Percentiles rank a stretch among this genome's conserved stretches.
phyloP scores from a whole-genome alignment of 2,113 vertebrate genomes.

The Marcusenius ussheri region DNA sequence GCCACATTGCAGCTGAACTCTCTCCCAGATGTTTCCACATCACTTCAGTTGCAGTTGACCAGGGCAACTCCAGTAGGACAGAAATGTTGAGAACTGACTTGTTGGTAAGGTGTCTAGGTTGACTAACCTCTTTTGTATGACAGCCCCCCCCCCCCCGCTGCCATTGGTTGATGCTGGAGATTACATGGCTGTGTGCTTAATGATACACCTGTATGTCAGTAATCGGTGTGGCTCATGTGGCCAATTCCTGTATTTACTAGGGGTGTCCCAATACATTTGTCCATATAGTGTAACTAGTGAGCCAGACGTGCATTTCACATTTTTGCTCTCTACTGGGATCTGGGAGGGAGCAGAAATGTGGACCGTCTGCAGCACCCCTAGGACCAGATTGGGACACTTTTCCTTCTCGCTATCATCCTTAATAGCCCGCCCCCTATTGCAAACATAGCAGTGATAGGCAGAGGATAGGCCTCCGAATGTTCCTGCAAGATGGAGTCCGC shows the following conservation, averaged over 20 bases:
- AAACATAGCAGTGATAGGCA: not conserved
- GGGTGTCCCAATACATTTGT: not conserved
- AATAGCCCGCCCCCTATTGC: not conserved
- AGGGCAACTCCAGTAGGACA: not conserved
- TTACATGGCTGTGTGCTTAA: not conserved
- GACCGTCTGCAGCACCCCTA: not conserved
- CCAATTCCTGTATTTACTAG: not conserved
- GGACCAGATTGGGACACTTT: not conserved
- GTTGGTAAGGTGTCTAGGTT: not conserved
- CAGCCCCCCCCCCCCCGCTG: not conserved
- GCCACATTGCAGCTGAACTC: not conserved
- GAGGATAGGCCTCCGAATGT: not conserved
- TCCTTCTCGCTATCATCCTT: not conserved
- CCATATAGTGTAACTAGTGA: not conserved
- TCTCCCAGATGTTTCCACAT: not conserved
- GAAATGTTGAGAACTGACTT: not conserved
- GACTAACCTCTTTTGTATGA: not conserved
- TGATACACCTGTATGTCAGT: not conserved
- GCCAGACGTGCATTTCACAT: not conserved
- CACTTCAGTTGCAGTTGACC: not conserved
- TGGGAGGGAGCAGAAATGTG: not conserved
- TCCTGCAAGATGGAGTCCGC: conserved; percentile 7
- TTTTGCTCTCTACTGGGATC: not conserved
- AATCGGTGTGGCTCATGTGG: not conserved
- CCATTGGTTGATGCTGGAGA: not conserved